These are phyloP conservation scores for Gavia stellata DNA, from an alignment of 2,113 vertebrate species.

Conservation along the genomic window DNA sequence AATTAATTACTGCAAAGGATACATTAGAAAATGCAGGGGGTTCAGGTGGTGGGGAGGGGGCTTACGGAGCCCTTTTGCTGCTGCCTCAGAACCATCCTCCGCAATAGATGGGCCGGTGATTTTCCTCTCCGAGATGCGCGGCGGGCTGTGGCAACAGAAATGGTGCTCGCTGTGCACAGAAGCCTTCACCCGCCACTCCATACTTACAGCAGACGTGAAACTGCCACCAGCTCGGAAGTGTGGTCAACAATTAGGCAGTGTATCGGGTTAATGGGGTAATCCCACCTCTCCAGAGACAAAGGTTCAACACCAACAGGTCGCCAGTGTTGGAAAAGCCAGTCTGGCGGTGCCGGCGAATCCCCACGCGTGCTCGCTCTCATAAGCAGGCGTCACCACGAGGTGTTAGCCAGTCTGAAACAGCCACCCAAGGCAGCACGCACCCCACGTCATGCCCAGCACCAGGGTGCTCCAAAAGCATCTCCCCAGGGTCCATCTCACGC, in stretches of 20 bases:
- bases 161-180: fast-evolving
- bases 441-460: background rate
- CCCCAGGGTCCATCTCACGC: background rate
- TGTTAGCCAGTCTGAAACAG: background rate
- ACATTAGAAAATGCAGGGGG: slow-evolving; percentile 23
- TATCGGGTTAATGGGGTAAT: background rate
- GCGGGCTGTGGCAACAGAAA: fast-evolving
- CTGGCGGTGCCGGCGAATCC: fast-evolving
- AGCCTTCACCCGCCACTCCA: fast-evolving
- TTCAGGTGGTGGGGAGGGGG: background rate
- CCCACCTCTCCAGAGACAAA: background rate
- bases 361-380: background rate
- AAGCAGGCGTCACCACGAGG: background rate
- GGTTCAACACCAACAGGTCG: background rate
- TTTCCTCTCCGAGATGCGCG: fast-evolving
- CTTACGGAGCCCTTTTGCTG: background rate
- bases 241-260: background rate
- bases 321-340: background rate
- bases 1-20: slow-evolving; percentile 58
- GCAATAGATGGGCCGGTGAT: background rate
- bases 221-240: background rate
- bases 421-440: too few species aligned
- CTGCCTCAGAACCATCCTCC: background rate
- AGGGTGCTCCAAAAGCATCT: background rate
- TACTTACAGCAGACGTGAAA: background rate